Percentiles rank a stretch among this genome's conserved stretches.
These are phyloP conservation scores for Austrolebias charrua DNA, from an alignment of 2,797 vertebrate genomes.

Conservation along the genomic window DNA sequence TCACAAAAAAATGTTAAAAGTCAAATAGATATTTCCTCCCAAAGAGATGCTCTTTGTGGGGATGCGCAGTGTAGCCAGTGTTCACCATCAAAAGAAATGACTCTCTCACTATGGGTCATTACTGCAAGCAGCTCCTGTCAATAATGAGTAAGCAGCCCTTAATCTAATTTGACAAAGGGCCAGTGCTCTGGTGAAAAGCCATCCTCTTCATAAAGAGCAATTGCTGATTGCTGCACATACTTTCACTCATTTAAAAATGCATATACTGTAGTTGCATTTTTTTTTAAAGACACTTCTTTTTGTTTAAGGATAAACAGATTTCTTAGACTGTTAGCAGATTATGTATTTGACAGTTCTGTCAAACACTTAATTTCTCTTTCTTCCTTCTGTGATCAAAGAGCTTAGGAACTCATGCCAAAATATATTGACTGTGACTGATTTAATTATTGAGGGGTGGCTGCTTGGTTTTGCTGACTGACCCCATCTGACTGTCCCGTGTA, in stretches of 20 bases:
- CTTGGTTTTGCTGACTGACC: conserved; percentile 72
- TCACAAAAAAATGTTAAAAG: conserved; percentile 54
- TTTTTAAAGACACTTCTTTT: not conserved
- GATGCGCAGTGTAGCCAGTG: conserved; percentile 55
- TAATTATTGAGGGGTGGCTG: conserved; percentile 72
- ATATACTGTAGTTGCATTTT: not conserved
- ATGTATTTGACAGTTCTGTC: conserved; percentile 12
- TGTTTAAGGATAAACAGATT: not conserved
- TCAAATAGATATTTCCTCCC: conserved; percentile 50
- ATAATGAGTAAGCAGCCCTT: conserved; percentile 71
- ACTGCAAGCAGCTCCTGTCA: conserved; percentile 68
- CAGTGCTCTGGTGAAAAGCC: conserved; percentile 57
- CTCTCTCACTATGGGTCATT: conserved; percentile 70
- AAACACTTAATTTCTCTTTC: conserved; percentile 25
- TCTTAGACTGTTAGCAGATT: not conserved
- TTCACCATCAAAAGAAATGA: conserved; percentile 70
- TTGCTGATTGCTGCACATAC: conserved; percentile 31
- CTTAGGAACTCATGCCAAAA: conserved; percentile 52
- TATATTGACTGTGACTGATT: conserved; percentile 72
- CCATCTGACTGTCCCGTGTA: conserved; percentile 54
- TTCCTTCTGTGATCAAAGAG: conserved; percentile 56
- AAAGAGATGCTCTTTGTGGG: conserved; percentile 54
- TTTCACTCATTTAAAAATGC: conserved; percentile 17
- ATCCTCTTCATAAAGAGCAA: conserved; percentile 59
- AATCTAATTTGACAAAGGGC: conserved; percentile 71